phyloP scores from a whole-genome alignment of 2,113 vertebrate genomes.

The Sminthopsis crassicaudata region DNA sequence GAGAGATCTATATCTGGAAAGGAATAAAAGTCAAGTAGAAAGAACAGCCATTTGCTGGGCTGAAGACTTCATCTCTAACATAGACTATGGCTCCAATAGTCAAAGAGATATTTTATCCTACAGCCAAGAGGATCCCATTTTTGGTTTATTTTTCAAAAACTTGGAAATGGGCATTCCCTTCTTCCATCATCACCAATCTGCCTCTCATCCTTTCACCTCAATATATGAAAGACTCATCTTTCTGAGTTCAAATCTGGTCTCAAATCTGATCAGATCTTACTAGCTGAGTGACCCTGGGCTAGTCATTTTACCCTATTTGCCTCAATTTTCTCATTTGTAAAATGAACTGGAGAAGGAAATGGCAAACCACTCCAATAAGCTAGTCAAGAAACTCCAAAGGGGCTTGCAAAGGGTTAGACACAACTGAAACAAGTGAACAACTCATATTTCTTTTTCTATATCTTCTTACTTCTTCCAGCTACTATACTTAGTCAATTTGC shows the following conservation, averaged over 20 bases:
- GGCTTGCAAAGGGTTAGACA: too few species aligned
- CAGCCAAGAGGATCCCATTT: slow-evolving; percentile 88
- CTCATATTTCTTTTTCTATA: background rate
- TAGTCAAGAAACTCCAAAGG: background rate
- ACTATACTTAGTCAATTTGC: background rate
- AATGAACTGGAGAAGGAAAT: too few species aligned
- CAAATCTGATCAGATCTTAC: too few species aligned
- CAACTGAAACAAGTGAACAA: too few species aligned
- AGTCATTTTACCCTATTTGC: too few species aligned
- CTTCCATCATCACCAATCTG: slow-evolving; percentile 50
- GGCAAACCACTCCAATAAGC: too few species aligned
- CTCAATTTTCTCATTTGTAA: too few species aligned
- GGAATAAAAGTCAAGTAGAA: slow-evolving; percentile 86
- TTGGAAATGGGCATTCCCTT: too few species aligned
- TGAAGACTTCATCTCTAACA: slow-evolving; percentile 86
- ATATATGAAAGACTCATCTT: background rate
- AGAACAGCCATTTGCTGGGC: slow-evolving; percentile 87
- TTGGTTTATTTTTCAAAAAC: slow-evolving; percentile 62
- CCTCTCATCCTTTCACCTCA: background rate
- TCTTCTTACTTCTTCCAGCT: background rate
- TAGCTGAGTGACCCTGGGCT: too few species aligned
- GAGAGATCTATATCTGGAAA: slow-evolving; percentile 91
- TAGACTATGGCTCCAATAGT: slow-evolving; percentile 89
- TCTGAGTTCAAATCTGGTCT: too few species aligned
- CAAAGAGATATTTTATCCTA: slow-evolving; percentile 92